Evolutionary conservation across 2,888 invertebrate species (phyloP).

Genomic region (Cremastobaeus sp.): DNA sequence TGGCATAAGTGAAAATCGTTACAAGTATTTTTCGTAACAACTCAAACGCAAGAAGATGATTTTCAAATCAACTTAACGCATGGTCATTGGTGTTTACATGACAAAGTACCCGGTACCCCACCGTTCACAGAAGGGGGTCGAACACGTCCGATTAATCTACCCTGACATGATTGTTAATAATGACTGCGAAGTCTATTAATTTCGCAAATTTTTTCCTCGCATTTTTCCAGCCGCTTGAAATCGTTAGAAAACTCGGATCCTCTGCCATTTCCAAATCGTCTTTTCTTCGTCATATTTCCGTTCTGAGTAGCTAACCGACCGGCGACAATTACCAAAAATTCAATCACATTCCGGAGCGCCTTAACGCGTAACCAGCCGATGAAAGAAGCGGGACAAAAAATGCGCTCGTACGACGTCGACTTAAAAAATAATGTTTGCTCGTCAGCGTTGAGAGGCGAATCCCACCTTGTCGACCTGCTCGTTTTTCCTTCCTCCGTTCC

Average conservation of each 20-base stretch:
- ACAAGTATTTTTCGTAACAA: too few species aligned
- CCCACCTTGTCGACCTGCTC: conserved; percentile 18
- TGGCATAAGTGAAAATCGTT: too few species aligned
- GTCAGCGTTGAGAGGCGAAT: conserved; percentile 38
- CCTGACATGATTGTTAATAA: conserved; percentile 54
- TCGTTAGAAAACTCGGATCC: not conserved
- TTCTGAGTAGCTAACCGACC: too few species aligned
- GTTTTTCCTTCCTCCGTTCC: conserved; percentile 19
- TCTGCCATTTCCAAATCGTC: not conserved
- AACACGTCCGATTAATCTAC: conserved; percentile 59
- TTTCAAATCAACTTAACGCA: too few species aligned
- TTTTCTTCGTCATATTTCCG: not conserved
- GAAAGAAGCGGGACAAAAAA: conserved; percentile 26
- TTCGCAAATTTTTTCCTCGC: not conserved
- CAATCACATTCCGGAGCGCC: too few species aligned
- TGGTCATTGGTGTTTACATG: conserved; percentile 62
- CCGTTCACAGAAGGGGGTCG: conserved; percentile 60
- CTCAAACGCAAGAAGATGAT: too few species aligned
- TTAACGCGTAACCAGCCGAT: conserved; percentile 35
- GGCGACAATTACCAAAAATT: too few species aligned
- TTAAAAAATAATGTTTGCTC: conserved; percentile 47
- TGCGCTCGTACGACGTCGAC: not conserved
- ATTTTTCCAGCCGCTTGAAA: not conserved
- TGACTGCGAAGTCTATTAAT: conserved; percentile 47
- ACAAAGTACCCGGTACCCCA: conserved; percentile 61